Conservation (phyloP, 2,888 invertebrate genomes). For the Chloroclystis v-ata region DNA sequence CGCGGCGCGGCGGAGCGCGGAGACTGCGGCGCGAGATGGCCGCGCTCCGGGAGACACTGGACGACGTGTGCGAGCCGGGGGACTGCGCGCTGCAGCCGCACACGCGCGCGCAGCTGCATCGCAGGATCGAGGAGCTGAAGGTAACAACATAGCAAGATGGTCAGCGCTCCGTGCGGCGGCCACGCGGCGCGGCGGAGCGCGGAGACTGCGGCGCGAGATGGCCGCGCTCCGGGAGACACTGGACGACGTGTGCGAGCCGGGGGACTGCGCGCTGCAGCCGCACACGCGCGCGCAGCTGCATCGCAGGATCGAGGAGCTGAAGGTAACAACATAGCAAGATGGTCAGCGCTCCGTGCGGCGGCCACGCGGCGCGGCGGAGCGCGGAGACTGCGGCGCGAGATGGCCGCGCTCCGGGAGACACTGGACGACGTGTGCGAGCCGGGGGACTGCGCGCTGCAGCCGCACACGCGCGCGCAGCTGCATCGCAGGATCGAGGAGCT, state of each 20-base stretch:
- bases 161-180: too few species aligned
- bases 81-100: conserved; percentile 78
- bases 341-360: too few species aligned
- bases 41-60: conserved; percentile 77
- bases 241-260: conserved; percentile 79
- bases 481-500: conserved; percentile 54
- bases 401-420: conserved; percentile 78
- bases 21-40: conserved; percentile 80
- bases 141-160: conserved; percentile 30
- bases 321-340: conserved; percentile 38
- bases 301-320: conserved; percentile 58
- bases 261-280: conserved; percentile 77
- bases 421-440: conserved; percentile 80
- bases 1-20: conserved; percentile 65
- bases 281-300: conserved; percentile 55
- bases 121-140: conserved; percentile 63
- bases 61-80: conserved; percentile 79
- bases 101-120: conserved; percentile 46
- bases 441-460: conserved; percentile 77
- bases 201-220: conserved; percentile 80
- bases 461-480: conserved; percentile 58
- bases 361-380: conserved; percentile 66
- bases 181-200: conserved; percentile 64
- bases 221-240: conserved; percentile 78
- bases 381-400: conserved; percentile 78